A percentile compares a stretch with the other conserved stretches of the same genome.
phyloP scores from a whole-genome alignment of 1,140 invertebrate genomes.

The Diplogasteroides magnus region DNA sequence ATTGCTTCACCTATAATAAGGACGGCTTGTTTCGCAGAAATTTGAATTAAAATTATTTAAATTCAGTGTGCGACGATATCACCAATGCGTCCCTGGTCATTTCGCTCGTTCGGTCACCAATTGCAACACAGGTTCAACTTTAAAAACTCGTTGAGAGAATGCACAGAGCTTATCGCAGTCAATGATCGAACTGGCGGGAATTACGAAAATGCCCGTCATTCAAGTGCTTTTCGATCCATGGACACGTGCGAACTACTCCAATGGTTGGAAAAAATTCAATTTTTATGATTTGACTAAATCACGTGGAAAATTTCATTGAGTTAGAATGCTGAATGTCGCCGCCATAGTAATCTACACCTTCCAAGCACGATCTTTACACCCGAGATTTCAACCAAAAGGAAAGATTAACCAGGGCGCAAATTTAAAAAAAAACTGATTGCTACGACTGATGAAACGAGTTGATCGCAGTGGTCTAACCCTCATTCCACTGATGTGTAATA shows the following conservation, averaged over 20 bases:
- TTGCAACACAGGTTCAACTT: not conserved
- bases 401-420: not conserved
- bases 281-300: too few species aligned
- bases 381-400: too few species aligned
- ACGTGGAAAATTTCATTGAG: too few species aligned
- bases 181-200: not conserved
- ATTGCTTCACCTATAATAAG: too few species aligned
- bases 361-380: too few species aligned
- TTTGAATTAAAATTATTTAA: not conserved
- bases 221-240: not conserved
- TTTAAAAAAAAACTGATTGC: not conserved
- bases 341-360: too few species aligned
- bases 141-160: not conserved
- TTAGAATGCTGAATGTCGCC: too few species aligned
- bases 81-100: not conserved
- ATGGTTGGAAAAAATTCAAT: too few species aligned
- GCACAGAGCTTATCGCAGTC: not conserved
- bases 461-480: too few species aligned
- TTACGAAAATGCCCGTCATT: not conserved
- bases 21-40: too few species aligned
- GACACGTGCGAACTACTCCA: too few species aligned
- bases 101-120: not conserved
- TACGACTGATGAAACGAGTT: not conserved
- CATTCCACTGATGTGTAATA: slow-evolving; percentile 1
- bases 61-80: not conserved